phyloP scores from a whole-genome alignment of 2,888 invertebrate genomes.

The Drosophila peninsularis region DNA sequence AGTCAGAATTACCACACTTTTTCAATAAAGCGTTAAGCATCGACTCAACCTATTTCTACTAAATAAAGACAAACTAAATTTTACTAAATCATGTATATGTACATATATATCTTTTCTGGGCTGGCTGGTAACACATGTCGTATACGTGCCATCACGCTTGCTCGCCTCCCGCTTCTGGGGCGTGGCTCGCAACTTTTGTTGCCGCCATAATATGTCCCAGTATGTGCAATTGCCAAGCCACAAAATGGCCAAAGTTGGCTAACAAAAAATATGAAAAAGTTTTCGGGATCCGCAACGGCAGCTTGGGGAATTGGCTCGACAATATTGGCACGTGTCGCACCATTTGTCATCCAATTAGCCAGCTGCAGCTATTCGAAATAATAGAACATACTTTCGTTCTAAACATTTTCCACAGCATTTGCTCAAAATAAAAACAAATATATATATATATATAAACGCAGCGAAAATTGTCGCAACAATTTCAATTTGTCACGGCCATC shows the following conservation, averaged over 20 bases:
- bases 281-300: background rate
- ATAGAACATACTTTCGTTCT: constrained; percentile 15
- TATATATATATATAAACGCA: constrained; percentile 14
- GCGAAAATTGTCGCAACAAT: constrained; percentile 68
- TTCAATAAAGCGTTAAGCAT: constrained; percentile 41
- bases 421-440: constrained; percentile 8
- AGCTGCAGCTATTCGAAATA: constrained; percentile 23
- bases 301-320: constrained; percentile 32
- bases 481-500: constrained; percentile 61
- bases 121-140: constrained; percentile 23
- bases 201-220: constrained; percentile 29
- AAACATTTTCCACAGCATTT: constrained; percentile 28
- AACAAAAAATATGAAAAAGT: constrained; percentile 14
- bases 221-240: constrained; percentile 36
- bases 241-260: constrained; percentile 45
- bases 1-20: constrained; percentile 43
- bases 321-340: constrained; percentile 42
- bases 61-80: constrained; percentile 1
- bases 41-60: background rate
- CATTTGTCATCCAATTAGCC: constrained; percentile 51
- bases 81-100: constrained; percentile 1
- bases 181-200: constrained; percentile 22
- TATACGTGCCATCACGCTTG: constrained; percentile 42
- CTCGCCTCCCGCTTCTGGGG: background rate
- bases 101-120: background rate